Base-by-base conservation (phyloP, 2,113 vertebrate genomes). In the Ifrita kowaldi region DNA sequence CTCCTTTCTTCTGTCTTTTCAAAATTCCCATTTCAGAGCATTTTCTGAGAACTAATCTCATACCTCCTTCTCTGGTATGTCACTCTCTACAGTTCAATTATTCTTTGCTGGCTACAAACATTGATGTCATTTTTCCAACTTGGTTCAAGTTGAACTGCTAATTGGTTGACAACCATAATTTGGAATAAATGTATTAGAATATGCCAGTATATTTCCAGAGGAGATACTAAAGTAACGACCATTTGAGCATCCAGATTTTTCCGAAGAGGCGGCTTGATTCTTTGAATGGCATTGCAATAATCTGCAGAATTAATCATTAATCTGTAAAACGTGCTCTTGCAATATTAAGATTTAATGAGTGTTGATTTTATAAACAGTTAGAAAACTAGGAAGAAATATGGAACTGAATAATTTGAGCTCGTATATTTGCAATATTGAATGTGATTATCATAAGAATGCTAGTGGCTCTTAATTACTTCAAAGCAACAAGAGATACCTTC, bases 151-250 rank as follows among this genome's bases (percentile, higher is more conserved):
- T 37, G 33, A 71, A 60, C 62, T 77, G 14, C 8, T 63, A 28
- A 30, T 35, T 75, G 32, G 49, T 15, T 76, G 53, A 39, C 62
- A 71, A 9, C 3, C 46, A 62, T 41, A 84, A 52, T 33, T 64
- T 77, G 8, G 75, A 13, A 44, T 20, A 69, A 65, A 77, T 16
- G 6, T 65, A 24, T 13, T 26, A 16, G 37, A 81, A 53, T 41
- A 85, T 59, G 9, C 3, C n/a, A 59, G 10, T 15, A 9, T 76
- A 41, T 63, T 68, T 75, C 27, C 52, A 37, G 49, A 19, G 28
- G 16, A 59, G 37, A 69, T 6, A 24, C 7, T n/a, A 69, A 62
- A 47, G 20, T 7, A 50, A 21, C 0, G 1, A 63, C 2, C 3
- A 30, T 16, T 9, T 57, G 7, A 65, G 4, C 26, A 59, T 55